Conservation (phyloP, 2,797 vertebrate genomes). For the Lagocephalus sceleratus region DNA sequence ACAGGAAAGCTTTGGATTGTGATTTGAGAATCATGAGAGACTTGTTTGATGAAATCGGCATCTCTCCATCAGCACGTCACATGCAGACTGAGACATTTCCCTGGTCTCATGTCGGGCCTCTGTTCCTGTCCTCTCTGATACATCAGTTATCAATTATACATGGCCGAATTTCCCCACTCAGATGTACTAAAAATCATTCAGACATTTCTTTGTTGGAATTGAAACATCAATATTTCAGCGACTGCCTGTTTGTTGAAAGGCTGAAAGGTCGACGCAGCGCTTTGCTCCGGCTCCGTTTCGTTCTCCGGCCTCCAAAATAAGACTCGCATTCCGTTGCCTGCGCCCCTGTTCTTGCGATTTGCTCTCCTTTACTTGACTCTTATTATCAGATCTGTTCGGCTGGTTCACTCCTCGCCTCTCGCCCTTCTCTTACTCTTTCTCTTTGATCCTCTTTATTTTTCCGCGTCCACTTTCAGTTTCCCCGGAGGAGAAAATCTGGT, state of each 20-base stretch:
- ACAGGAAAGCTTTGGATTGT: not conserved
- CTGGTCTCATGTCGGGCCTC: slow-evolving; percentile 9
- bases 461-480: slow-evolving; percentile 44
- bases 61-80: not conserved
- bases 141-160: slow-evolving; percentile 74
- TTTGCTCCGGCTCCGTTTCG: slow-evolving; percentile 19
- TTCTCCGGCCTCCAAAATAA: slow-evolving; percentile 19
- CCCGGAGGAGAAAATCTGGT: slow-evolving; percentile 24
- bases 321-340: slow-evolving; percentile 26
- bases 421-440: not conserved
- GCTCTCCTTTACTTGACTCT: slow-evolving; percentile 11
- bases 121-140: slow-evolving; percentile 34
- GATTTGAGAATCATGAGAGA: no score
- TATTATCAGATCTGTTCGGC: slow-evolving; percentile 17
- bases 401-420: not conserved
- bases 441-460: not conserved
- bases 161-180: slow-evolving; percentile 55
- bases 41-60: slow-evolving; percentile 1
- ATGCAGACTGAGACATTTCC: slow-evolving; percentile 5
- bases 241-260: slow-evolving; percentile 64
- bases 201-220: slow-evolving; percentile 70
- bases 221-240: slow-evolving; percentile 76
- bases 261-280: slow-evolving; percentile 45
- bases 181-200: slow-evolving; percentile 57
- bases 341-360: slow-evolving; percentile 14